Base-by-base conservation (phyloP, 1,140 invertebrate genomes). In the Oedothorax gibbosus region DNA sequence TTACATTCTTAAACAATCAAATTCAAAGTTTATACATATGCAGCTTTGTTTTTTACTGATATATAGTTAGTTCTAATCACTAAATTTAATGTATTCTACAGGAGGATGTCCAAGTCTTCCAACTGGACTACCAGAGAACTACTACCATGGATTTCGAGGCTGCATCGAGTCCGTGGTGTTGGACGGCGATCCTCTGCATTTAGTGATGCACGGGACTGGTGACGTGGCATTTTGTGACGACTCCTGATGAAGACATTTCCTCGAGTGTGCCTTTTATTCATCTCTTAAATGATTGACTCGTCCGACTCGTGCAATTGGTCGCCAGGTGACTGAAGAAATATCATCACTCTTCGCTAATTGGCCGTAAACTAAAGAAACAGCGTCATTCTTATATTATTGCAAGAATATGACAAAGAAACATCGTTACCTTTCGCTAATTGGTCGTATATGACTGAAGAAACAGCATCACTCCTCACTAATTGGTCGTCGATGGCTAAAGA, bases 111-210 rank as follows among this genome's bases (percentile, higher is more conserved):
- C 90, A 20, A 90, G 90, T 60, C 89, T 94, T 49, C 93, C 93
- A 20, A 89, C 91, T 57, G 93, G 93, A 62, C 90, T 93, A 3
- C 91, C 91, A 7, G 81, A 89, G 9, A 90, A 91, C 0, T 93
- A 93, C 79, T 92, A 93, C 86, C 89, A 91, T 50, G 93, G 93
- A 15, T 92, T 94, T 88, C 90, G 90, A 1, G 93, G 93, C 18
- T 94, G 94, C 89, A 90, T 94, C 56, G 90, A 92, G n/a, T 89
- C 91, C 79, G 91, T 93, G 82, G 89, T 92, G 60, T 90, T 93
- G 51, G 92, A 93, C 82, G 88, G 88, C 21, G 87, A 89, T 18
- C 85, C 89, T 20, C 76, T 90, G 7, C 87, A 89, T 75, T 72
- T 89, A n/a, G 86, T 87, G 62, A 88, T 87, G 49, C 75, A 78